Base-by-base conservation (phyloP, 2,797 vertebrate species). In the Alauda arvensis region DNA sequence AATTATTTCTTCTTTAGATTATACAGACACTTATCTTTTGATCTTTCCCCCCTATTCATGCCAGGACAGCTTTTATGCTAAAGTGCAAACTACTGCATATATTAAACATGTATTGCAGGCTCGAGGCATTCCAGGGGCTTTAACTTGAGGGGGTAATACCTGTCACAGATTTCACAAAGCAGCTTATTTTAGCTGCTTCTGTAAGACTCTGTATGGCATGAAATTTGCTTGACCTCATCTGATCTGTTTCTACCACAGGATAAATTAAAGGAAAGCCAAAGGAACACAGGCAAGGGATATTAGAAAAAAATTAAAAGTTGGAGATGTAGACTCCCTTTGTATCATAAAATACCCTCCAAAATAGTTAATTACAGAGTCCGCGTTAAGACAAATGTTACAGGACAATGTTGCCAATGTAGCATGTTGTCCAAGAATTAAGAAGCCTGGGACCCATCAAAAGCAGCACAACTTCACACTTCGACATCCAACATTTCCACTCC, bases 11-110 rank as follows among this genome's bases (percentile, higher is more conserved):
- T 85, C 57, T 62, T 57, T 65, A 63, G 51, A 70, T 89, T 74
- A 78, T 79, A 85, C 51, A 62, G 69, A 78, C 26, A 15, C 14
- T 0, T 87, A 87, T 85, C 87, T 92, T 93, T 84, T 90, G 83
- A 94, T 95, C 92, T 87, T 80, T 69, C 74, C 72, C 79, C 63
- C 66, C 40, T 81, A 5, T 55, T 94, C 93, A 57, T 82, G 91
- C 78, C 3, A 1, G 75, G 56, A 77, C 83, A 89, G 75, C 71
- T 92, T 90, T 83, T 59, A 59, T 33, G 71, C 46, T 70, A 75
- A 79, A 45, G 18, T 65, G 55, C 51, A 89, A 91, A 81, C 63
- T 14, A 0, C 88, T 65, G 18, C 43, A 31, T 77, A 11, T 29
- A 68, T 90, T 77, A 74, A 81, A 55, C 21, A 29, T 4, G 45